Base-by-base conservation (phyloP, 2,888 invertebrate genomes). In the Thera obeliscata region DNA sequence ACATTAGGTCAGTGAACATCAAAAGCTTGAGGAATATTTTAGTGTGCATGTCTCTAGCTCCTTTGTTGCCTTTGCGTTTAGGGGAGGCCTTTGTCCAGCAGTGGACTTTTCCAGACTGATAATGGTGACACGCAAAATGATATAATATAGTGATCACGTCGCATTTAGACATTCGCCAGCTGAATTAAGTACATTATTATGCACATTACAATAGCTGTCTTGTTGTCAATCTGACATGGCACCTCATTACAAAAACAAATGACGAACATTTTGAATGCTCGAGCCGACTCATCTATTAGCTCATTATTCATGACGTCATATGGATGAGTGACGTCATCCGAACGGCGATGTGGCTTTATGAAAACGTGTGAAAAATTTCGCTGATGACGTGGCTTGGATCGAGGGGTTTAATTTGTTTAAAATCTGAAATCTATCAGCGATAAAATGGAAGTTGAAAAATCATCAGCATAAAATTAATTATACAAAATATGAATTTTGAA, bases 241-340 rank as follows among this genome's bases (percentile, higher is more conserved):
- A 56, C 48, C 49, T 60, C 65, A 67, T 67, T 63, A 67, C 38
- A 63, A 57, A 67, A 67, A 61, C 65, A 65, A 71, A 65, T 61
- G 56, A 50, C 69, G 54, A 60, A 56, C 60, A 64, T 62, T 62
- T 65, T 59, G 61, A 60, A 59, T 64, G 41, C 69, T 62, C 66
- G 58, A 57, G 63, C 72, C 66, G 72, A 71, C 72, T 75, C 76
- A 72, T 64, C 70, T 61, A 63, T 43, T 41, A 67, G 22, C 70
- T 75, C 77, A 77, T 79, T 82, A 80, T 78, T 78, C 73, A 76
- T 78, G 78, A 77, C 78, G 78, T 79, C 81, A 80, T 66, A 33
- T 64, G 60, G 57, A 57, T 56, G 60, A 56, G 59, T 74, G 72
- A 76, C 76, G 76, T 76, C 78, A 76, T 54, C 63, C 61, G 57